Percentiles rank a stretch among this genome's conserved stretches.
Evolutionary conservation across 2,797 vertebrate genomes (phyloP).

Genomic region (Rachycentron canadum): DNA sequence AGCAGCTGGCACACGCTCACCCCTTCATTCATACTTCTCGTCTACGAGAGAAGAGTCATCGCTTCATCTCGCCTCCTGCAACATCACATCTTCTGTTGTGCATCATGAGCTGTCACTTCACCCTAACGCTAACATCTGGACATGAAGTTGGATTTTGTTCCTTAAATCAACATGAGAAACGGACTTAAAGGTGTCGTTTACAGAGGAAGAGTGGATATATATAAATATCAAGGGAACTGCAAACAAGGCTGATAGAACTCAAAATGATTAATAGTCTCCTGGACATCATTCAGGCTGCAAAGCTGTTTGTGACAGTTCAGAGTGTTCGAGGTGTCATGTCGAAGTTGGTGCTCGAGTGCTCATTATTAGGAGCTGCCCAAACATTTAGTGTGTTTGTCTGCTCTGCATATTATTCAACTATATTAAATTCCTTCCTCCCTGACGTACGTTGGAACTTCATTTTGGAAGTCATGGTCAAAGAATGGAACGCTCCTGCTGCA

Average conservation of each 20-base stretch:
- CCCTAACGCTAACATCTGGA: too few relatives aligned
- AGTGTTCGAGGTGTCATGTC: not conserved
- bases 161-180: not conserved
- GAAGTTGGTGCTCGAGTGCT: not conserved
- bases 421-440: not conserved
- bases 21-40: conserved; percentile 2
- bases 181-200: not conserved
- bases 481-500: not conserved
- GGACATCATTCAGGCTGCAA: not conserved
- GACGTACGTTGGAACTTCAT: too few relatives aligned
- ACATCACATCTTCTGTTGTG: not conserved
- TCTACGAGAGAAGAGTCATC: conserved; percentile 5
- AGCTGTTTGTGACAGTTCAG: not conserved
- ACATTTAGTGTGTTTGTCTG: not conserved
- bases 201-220: not conserved
- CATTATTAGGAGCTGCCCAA: not conserved
- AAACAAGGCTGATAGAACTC: not conserved
- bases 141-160: too few relatives aligned
- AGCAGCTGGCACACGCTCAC: conserved; percentile 38
- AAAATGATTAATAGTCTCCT: not conserved
- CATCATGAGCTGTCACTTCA: not conserved
- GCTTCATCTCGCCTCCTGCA: conserved; percentile 23
- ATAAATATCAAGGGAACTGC: not conserved
- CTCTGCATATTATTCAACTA: too few relatives aligned
- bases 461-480: not conserved